phyloP scores from a whole-genome alignment of 2,888 invertebrate genomes.

The Drosophila macrospina region DNA sequence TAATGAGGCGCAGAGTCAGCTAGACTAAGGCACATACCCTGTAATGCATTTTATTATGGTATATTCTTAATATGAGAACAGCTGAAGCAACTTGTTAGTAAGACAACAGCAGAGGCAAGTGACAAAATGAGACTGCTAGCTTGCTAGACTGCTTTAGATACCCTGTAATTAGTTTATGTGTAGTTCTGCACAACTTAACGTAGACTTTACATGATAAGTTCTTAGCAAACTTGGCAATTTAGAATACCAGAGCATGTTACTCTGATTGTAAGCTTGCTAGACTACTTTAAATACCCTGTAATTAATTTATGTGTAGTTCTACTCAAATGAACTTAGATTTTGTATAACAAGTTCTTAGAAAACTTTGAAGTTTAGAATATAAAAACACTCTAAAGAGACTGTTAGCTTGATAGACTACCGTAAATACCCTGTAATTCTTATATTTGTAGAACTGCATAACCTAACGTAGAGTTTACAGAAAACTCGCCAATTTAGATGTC shows the following conservation, averaged over 20 bases:
- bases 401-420: no score
- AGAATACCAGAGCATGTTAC: no score
- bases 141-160: background rate
- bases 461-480: no score
- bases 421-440: no score
- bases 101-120: background rate
- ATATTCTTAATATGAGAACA: slow-evolving; percentile 56
- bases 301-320: no score
- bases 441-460: no score
- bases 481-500: no score
- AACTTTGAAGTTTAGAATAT: no score
- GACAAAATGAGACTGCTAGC: background rate
- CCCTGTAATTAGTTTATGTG: background rate
- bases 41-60: background rate
- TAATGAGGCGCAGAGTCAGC: slow-evolving; percentile 3
- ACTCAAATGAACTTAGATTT: no score
- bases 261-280: background rate
- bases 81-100: slow-evolving; percentile 12
- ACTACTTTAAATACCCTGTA: no score
- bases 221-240: slow-evolving; percentile 6
- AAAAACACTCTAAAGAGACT: no score
- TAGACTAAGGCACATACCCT: background rate
- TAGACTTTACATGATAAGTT: slow-evolving; percentile 59
- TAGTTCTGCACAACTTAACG: slow-evolving; percentile 23
- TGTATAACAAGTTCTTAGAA: no score